Conservation (phyloP, 2,888 invertebrate species). For the Stictocephala bisonia region DNA sequence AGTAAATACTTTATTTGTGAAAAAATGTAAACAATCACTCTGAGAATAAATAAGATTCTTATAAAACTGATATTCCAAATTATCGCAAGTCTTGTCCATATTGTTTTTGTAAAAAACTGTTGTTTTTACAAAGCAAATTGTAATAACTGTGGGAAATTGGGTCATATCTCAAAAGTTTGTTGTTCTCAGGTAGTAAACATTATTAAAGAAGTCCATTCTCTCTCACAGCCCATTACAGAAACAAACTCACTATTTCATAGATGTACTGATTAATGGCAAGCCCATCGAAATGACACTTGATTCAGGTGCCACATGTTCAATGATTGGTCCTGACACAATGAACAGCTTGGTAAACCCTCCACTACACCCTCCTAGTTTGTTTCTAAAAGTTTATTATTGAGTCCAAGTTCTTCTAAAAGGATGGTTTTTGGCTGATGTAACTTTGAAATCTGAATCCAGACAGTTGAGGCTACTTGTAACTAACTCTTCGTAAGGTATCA, state of each 20-base stretch:
- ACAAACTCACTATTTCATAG: neutral
- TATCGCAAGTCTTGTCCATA: too few relatives aligned
- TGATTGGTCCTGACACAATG: neutral
- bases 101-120: too few relatives aligned
- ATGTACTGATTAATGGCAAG: neutral
- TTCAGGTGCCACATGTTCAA: constrained; percentile 23
- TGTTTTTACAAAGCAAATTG: neutral
- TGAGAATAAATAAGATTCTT: too few relatives aligned
- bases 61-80: too few relatives aligned
- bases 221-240: constrained; percentile 1
- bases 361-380: neutral
- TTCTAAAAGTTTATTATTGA: neutral
- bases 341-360: neutral
- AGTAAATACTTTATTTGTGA: too few relatives aligned
- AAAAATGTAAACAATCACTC: too few relatives aligned
- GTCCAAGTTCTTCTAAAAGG: neutral
- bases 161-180: neutral
- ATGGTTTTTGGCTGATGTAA: neutral
- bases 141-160: neutral
- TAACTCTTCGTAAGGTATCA: neutral
- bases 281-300: too few relatives aligned
- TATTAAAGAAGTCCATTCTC: neutral
- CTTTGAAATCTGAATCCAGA: neutral
- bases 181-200: neutral
- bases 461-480: constrained; percentile 12